These are phyloP conservation scores for Cyphomyrus discorhynchus DNA, from an alignment of 2,113 vertebrate species.

Conservation along the genomic window DNA sequence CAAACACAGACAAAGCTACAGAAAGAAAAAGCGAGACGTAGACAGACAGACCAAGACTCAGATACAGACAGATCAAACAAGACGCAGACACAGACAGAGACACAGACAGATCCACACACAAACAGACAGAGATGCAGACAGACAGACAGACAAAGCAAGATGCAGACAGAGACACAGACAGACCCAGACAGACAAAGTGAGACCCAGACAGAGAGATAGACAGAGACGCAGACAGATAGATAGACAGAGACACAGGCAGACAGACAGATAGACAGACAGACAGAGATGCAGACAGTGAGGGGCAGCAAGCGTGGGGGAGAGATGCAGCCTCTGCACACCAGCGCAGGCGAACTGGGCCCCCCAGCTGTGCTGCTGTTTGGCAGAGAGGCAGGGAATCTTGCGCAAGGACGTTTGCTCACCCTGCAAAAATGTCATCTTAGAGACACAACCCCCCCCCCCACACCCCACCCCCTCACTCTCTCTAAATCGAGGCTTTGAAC, in stretches of 20 bases:
- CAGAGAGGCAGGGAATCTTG: constrained; percentile 44
- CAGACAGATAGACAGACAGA: background rate
- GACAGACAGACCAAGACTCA: too few species aligned
- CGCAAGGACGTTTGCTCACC: constrained; percentile 48
- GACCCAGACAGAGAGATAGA: too few species aligned
- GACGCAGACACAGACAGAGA: too few species aligned
- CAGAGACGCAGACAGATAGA: background rate
- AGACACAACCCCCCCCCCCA: constrained; percentile 22
- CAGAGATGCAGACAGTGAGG: background rate
- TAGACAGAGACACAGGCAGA: background rate
- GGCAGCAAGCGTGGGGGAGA: background rate
- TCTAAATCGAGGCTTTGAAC: background rate
- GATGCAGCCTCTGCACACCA: background rate
- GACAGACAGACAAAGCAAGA: background rate
- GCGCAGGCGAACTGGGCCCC: constrained; percentile 11
- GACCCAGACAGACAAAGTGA: too few species aligned
- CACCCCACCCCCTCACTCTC: constrained; percentile 21
- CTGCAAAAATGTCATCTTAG: constrained; percentile 49
- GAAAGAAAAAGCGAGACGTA: background rate
- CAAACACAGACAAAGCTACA: background rate
- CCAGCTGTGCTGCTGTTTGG: constrained; percentile 33
- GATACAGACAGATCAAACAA: too few species aligned
- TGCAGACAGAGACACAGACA: background rate
- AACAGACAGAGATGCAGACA: background rate
- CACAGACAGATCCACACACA: too few species aligned